Evolutionary conservation across 2,797 vertebrate genomes (phyloP), one percentile per base, ranked within the genome.

Genomic region (Leuciscus waleckii): DNA sequence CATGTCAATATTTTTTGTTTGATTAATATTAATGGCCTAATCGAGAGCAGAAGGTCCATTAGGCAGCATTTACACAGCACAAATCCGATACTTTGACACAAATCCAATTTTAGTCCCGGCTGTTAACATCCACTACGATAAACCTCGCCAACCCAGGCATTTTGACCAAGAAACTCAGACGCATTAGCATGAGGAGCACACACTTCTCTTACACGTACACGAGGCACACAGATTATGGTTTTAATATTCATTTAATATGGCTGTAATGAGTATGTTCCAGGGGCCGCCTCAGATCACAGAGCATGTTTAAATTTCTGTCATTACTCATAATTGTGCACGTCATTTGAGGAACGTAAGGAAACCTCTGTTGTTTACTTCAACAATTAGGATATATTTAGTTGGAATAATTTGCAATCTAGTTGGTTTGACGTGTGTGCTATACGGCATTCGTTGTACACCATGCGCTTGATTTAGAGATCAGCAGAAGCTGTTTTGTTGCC

Each of bases 1-100:
- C 75, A 26, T 78, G 75, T 78, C 75, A 61, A 43, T 78, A 78
- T 61, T 78, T 37, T 61, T 78, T 11, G 37, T 61, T 78, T 61
- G 76, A 78, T 78, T 78, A 78, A 78, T 43, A 78, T 78, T 78
- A 78, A 78, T 41, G 54, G 41, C 13, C 76, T 29, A 61, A 61
- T 41, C 19, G 37, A 29, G 23, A 61, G 56, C 37, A 78, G 76
- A 58, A 77, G 74, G 56, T 78, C 54, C 56, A 61, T 78, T 78
- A 78, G 56, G 37, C 37, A 41, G n/a, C 56, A 61, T 43, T 61
- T 61, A 78, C 76, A 61, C 76, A 5, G 23, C 14, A 2, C 76
- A 61, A n/a, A 78, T 41, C 14, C 7, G 7, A 78, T 78, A 78
- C 41, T 61, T 41, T 78, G 75, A 78, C 56, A 78, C 76, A 78